Evolutionary conservation across 2,888 invertebrate species (phyloP), one percentile per base, ranked within the genome.

Genomic region (Eudasyphora cyanicolor): DNA sequence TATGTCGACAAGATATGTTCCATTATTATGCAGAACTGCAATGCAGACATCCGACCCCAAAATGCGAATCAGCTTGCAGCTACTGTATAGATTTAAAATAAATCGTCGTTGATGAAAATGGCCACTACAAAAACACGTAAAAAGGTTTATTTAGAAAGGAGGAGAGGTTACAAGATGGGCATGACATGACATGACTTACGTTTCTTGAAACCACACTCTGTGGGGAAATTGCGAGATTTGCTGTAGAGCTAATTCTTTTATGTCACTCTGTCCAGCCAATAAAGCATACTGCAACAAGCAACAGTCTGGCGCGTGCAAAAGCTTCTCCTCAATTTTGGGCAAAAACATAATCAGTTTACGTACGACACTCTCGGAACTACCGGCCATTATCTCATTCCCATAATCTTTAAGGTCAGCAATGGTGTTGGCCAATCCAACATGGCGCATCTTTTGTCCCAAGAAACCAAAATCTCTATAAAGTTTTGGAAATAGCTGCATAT

Each of bases 381-480:
- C 76, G 0, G 27, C 82, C 17, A 86, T 86, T 35, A 92, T 92
- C 73, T 89, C 86, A 0, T 84, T 38, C 49, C 83, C 85, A 82
- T 89, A 91, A 42, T 86, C 86, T 67, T 89, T 90, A 2, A 92
- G 84, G 82, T 90, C 88, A 10, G 89, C 89, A 62, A 92, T 86
- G 0, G 91, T 92, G 62, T 90, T 89, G 5, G 90, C 82, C 49
- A 92, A 88, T 62, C 87, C 91, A 82, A 86, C 88, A 32, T 71
- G 79, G 29, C 92, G 89, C 62, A 92, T 87, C 82, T 92, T 92
- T 78, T 91, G 89, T 14, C 90, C 92, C n/a, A 92, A 86, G 85
- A 92, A 92, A 14, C 91, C 91, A 86, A 92, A 92, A 83, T 92
- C 92, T n/a, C 90, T 85, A 86, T 89, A 92, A 0, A 92, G 79